Evolutionary conservation across 2,888 invertebrate genomes (phyloP).

Genomic region (Eutolmus rufibarbis): DNA sequence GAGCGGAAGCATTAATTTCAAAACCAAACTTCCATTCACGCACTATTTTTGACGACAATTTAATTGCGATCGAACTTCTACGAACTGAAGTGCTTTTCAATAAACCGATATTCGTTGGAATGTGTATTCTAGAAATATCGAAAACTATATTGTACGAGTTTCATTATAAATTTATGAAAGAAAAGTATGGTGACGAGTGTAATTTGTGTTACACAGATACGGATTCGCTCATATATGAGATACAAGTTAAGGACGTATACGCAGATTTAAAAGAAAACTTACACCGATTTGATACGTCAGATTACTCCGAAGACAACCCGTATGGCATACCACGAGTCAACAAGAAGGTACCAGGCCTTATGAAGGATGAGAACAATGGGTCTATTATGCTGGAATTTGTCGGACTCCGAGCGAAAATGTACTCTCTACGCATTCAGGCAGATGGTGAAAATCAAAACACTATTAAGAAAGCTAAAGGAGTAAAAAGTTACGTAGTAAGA

Average conservation of each 20-base stretch:
- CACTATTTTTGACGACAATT: constrained; percentile 54
- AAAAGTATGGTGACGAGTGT: background rate
- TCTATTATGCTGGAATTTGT: background rate
- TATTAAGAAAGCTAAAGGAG: constrained; percentile 50
- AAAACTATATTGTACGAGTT: background rate
- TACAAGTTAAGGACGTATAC: background rate
- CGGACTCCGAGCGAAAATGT: constrained; percentile 53
- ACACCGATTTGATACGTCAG: constrained; percentile 35
- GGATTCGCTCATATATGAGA: background rate
- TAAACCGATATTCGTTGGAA: constrained; percentile 55
- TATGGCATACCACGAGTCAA: background rate
- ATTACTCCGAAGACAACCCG: background rate
- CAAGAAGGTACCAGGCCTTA: background rate
- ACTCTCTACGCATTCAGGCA: constrained; percentile 47
- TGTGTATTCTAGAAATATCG: constrained; percentile 43
- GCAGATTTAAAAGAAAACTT: background rate
- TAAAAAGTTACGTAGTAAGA: constrained; percentile 46
- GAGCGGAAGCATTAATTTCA: constrained; percentile 52
- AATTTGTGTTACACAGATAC: background rate
- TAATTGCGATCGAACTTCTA: constrained; percentile 54
- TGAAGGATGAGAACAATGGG: background rate
- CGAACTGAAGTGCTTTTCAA: background rate
- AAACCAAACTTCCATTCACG: constrained; percentile 54
- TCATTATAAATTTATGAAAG: background rate
- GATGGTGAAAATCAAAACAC: constrained; percentile 6